These are phyloP conservation scores for Synchiropus splendidus DNA, from an alignment of 2,113 vertebrate species.

Conservation along the genomic window DNA sequence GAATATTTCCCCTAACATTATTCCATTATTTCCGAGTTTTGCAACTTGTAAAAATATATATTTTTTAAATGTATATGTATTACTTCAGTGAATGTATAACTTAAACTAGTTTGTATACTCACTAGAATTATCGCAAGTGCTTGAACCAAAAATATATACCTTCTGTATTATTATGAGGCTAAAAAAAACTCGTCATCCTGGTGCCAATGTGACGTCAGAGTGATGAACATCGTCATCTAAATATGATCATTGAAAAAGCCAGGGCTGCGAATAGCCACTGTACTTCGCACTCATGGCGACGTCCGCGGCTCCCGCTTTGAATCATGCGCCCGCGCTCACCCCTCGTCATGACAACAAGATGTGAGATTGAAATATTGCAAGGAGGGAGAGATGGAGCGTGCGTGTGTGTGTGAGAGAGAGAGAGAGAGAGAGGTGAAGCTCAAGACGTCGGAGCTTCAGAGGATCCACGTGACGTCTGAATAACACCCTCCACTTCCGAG, in stretches of 20 bases:
- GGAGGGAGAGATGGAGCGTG: constrained; percentile 17
- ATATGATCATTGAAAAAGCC: constrained; percentile 1
- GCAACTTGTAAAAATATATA: too few relatives aligned
- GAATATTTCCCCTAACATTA: too few relatives aligned
- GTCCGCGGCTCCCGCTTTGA: constrained; percentile 12
- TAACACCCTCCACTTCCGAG: constrained; percentile 18
- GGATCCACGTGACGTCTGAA: constrained; percentile 25
- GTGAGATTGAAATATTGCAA: constrained; percentile 41
- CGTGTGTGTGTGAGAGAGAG: too few relatives aligned
- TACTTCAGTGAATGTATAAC: too few relatives aligned
- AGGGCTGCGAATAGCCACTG: not conserved
- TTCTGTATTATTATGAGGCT: too few relatives aligned
- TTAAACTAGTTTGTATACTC: too few relatives aligned
- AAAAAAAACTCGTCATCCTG: too few relatives aligned
- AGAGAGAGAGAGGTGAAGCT: constrained; percentile 10
- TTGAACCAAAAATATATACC: too few relatives aligned
- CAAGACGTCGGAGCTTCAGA: constrained; percentile 8
- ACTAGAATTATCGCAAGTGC: too few relatives aligned
- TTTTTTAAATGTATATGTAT: too few relatives aligned
- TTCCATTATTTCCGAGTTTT: too few relatives aligned
- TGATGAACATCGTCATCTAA: constrained; percentile 33
- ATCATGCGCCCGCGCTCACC: constrained; percentile 32
- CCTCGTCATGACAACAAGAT: constrained; percentile 47
- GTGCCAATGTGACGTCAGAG: constrained; percentile 43
- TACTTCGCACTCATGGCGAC: constrained; percentile 6